phyloP scores from a whole-genome alignment of 92 coral and sea anemone genomes.

The Muricea muricata region DNA sequence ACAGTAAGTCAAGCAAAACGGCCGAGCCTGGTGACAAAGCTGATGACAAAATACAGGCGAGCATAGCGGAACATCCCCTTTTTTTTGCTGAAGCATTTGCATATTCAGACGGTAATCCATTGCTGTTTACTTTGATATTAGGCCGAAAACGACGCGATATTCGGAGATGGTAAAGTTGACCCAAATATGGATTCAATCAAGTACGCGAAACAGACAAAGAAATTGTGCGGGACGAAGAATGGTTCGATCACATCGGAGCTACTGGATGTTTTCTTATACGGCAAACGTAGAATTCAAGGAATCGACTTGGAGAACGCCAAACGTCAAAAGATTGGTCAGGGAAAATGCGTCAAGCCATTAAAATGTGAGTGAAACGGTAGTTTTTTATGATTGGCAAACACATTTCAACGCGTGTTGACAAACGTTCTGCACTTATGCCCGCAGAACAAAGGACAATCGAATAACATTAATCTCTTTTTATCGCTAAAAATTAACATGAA shows the following conservation, averaged over 20 bases:
- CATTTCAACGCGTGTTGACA: slow-evolving; percentile 16
- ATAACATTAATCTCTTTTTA: not conserved
- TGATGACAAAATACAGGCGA: not conserved
- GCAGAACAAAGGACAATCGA: slow-evolving; percentile 19
- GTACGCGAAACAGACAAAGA: not conserved
- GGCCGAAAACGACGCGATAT: not conserved
- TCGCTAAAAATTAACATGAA: not conserved
- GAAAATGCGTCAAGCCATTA: slow-evolving; percentile 8
- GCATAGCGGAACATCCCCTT: not conserved
- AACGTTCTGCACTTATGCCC: slow-evolving; percentile 21
- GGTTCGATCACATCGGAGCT: slow-evolving; percentile 16
- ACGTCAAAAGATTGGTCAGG: slow-evolving; percentile 17
- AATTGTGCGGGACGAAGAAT: not conserved
- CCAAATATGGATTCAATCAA: not conserved
- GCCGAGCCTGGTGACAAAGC: too few relatives aligned
- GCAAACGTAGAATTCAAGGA: slow-evolving; percentile 31
- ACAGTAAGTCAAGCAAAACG: not conserved
- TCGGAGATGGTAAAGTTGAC: not conserved
- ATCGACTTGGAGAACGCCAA: slow-evolving; percentile 41
- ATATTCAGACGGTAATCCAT: not conserved
- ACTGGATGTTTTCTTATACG: slow-evolving; percentile 30
- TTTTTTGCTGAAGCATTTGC: slow-evolving; percentile 16
- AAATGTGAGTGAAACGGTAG: not conserved
- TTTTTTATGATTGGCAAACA: not conserved
- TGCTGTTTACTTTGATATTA: slow-evolving; percentile 3